These are phyloP conservation scores for Mimachlamys varia DNA, from an alignment of 2,888 invertebrate species.

Conservation along the genomic window DNA sequence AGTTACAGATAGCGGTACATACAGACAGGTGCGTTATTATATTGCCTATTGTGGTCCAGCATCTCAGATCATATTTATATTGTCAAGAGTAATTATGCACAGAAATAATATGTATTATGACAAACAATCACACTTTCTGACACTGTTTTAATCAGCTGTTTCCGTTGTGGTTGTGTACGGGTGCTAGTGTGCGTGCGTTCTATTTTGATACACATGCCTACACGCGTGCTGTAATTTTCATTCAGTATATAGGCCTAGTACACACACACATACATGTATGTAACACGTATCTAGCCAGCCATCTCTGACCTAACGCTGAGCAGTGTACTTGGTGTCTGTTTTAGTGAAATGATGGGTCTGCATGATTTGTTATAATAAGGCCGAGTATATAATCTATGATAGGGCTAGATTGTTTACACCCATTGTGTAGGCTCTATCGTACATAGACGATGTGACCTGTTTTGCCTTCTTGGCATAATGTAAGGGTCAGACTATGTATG, in stretches of 20 bases:
- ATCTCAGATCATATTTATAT: slow-evolving; percentile 36
- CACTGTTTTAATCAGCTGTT: slow-evolving; percentile 32
- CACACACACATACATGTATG: slow-evolving; percentile 9
- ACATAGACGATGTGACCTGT: slow-evolving; percentile 23
- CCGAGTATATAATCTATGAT: background rate
- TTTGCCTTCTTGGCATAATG: slow-evolving; percentile 31
- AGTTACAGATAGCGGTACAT: slow-evolving; percentile 67
- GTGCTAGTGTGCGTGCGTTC: background rate
- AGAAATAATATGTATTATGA: background rate
- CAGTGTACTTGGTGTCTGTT: slow-evolving; percentile 23
- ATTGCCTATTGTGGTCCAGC: background rate
- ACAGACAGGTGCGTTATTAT: slow-evolving; percentile 56
- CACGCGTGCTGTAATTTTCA: slow-evolving; percentile 18
- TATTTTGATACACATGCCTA: background rate
- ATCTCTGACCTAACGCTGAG: slow-evolving; percentile 20
- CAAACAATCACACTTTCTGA: slow-evolving; percentile 9
- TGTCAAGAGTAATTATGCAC: slow-evolving; percentile 11
- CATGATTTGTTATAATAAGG: background rate
- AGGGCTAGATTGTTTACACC: background rate
- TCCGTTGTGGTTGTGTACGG: slow-evolving; percentile 26
- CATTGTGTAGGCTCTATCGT: background rate
- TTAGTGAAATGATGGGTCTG: slow-evolving; percentile 27
- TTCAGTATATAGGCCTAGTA: slow-evolving; percentile 6
- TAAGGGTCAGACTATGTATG: slow-evolving; percentile 30
- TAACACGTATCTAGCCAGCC: slow-evolving; percentile 1